Conservation (phyloP, 2,797 vertebrate species). For the Phrynocephalus guinanensis region DNA sequence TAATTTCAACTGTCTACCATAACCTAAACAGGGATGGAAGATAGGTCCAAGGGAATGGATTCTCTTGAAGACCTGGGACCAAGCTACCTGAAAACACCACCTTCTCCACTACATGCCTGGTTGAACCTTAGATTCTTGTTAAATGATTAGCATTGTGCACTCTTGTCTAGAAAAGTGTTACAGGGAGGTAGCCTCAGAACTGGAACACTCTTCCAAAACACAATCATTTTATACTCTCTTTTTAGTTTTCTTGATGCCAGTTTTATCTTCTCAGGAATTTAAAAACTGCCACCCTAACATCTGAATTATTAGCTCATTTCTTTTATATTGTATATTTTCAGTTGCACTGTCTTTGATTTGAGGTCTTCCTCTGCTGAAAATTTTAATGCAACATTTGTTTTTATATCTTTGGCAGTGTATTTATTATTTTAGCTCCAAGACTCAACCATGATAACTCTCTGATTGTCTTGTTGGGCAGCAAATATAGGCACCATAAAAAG, state of each 20-base stretch:
- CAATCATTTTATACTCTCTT: background rate
- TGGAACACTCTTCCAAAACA: background rate
- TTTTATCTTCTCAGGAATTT: background rate
- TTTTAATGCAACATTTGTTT: background rate
- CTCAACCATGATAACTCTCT: background rate
- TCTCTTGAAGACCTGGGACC: background rate
- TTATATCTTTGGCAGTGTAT: background rate
- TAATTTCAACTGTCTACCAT: background rate
- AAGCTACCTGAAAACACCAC: background rate
- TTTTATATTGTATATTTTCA: background rate
- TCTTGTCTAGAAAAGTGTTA: background rate
- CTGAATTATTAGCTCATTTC: background rate
- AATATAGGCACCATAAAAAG: background rate
- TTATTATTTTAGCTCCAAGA: constrained; percentile 2
- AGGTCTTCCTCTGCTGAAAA: background rate
- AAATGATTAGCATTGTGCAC: background rate
- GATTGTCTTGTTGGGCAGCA: background rate
- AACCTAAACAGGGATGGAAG: background rate
- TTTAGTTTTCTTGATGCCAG: background rate
- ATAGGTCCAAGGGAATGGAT: too few species aligned
- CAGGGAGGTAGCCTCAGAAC: background rate
- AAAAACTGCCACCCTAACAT: background rate
- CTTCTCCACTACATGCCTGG: background rate
- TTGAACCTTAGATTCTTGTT: background rate
- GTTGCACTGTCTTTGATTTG: background rate